Base-by-base conservation (phyloP, 1,140 invertebrate species). In the Scaptomyza graminum region DNA sequence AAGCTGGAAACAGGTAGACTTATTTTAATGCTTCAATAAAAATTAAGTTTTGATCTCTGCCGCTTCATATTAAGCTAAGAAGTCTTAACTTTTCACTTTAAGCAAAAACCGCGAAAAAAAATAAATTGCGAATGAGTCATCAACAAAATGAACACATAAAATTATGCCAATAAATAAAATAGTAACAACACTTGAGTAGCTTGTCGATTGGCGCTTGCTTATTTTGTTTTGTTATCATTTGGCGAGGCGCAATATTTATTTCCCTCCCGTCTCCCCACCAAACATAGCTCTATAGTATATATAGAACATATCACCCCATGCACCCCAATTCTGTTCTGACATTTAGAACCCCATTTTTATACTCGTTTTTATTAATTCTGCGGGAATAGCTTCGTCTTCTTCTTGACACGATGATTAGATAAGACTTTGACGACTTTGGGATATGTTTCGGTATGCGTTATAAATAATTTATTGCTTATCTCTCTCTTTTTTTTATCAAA, bases 391-490 rank as follows among this genome's bases (percentile, higher is more conserved):
- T 76, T 57, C 34, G 16, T 39, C 5, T n/a, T 4, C 16, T 28
- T 39, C 28, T 31, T 66, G 63, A 51, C 75, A 66, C 49, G 67
- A 3, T 61, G 82, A 87, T 87, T 78, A 87, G 82, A 87, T 87
- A 88, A 70, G 70, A 49, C 9, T 9, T 15, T 41, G 37, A 34
- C 52, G 49, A 59, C 64, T 70, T 72, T 62, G 62, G 65, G 56
- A 18, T 67, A 76, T 61, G 67, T 81, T 70, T 77, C 69, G 60
- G 70, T 65, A 67, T 41, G 44, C 28, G 50, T 54, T 76, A 83
- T 87, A 82, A 76, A 88, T 87, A 82, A 76, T 82, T 75, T 77
- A 75, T 67, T 78, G 79, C 82, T 87, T 87, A 87, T 87, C 82
- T 72, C 67, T 9, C 51, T 69, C 50, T 56, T 34, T 6, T 34